phyloP scores from a whole-genome alignment of 1,140 invertebrate genomes.

The Heliconius hewitsoni region DNA sequence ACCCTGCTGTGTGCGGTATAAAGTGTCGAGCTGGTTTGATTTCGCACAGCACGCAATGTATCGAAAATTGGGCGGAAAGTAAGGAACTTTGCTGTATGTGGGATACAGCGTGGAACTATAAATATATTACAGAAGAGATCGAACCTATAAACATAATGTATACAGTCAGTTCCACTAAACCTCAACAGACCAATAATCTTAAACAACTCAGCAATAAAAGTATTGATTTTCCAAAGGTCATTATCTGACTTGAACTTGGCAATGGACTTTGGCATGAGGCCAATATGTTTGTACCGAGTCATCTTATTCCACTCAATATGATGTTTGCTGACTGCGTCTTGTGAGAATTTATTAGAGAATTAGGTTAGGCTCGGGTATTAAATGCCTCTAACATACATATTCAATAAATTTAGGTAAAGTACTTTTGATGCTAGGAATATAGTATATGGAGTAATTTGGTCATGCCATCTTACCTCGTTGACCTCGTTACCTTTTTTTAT shows the following conservation, averaged over 20 bases:
- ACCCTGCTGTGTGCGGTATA: too few species aligned
- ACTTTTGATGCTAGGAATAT: too few species aligned
- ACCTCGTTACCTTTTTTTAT: too few species aligned
- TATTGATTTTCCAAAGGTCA: constrained; percentile 7
- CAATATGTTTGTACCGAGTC: constrained; percentile 1
- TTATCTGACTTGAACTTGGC: constrained; percentile 5
- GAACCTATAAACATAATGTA: not conserved
- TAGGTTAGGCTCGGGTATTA: not conserved
- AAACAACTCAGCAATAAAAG: not conserved
- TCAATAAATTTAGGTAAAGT: too few species aligned
- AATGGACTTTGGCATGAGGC: not conserved
- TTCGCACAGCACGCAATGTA: too few species aligned
- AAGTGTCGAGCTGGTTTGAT: too few species aligned
- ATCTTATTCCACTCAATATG: not conserved
- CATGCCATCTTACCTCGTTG: too few species aligned
- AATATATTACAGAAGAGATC: not conserved
- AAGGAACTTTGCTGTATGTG: too few species aligned
- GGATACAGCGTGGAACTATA: too few species aligned
- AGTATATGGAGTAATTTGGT: too few species aligned
- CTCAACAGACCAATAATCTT: not conserved
- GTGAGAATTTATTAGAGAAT: not conserved
- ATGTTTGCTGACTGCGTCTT: not conserved
- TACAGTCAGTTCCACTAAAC: not conserved
- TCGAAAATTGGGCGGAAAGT: too few species aligned
- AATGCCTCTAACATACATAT: not conserved